Percentiles rank a stretch among this genome's conserved stretches.
phyloP scores from a whole-genome alignment of 2,113 vertebrate species.

The Hyaena hyaena region DNA sequence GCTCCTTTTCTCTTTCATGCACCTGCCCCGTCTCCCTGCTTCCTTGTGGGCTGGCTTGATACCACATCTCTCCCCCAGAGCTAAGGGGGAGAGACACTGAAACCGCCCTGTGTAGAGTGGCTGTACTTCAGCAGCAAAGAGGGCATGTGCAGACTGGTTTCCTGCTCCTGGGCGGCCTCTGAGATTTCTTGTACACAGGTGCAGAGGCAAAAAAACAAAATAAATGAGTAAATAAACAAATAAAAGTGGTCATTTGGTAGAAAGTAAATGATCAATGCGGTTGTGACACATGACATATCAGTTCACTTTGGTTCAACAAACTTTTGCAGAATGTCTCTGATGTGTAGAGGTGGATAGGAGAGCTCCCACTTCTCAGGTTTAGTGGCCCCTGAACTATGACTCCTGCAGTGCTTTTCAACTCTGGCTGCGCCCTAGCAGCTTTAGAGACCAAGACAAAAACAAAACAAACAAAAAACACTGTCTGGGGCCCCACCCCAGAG shows the following conservation, averaged over 20 bases:
- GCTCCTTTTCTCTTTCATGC: neutral
- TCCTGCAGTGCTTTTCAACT: neutral
- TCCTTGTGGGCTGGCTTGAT: neutral
- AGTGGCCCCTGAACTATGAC: neutral
- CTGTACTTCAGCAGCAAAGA: neutral
- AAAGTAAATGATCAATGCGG: neutral
- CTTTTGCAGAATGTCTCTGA: neutral
- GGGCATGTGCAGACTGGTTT: neutral
- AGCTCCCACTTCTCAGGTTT: neutral
- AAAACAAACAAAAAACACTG: neutral
- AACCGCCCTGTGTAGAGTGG: neutral
- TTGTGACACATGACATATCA: neutral
- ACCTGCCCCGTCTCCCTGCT: neutral
- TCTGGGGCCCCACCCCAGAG: neutral
- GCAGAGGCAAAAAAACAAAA: neutral
- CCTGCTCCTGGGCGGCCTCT: neutral
- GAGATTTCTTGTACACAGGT: neutral
- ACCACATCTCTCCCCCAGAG: neutral
- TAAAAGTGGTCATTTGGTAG: neutral
- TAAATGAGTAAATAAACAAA: too few relatives aligned
- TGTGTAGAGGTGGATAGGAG: neutral
- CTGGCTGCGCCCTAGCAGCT: neutral
- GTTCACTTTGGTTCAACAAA: neutral
- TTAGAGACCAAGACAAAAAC: neutral
- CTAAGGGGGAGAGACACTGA: neutral